These are phyloP conservation scores for Xenopus tropicalis DNA, from an alignment of 2,113 vertebrate species.

Conservation along the genomic window DNA sequence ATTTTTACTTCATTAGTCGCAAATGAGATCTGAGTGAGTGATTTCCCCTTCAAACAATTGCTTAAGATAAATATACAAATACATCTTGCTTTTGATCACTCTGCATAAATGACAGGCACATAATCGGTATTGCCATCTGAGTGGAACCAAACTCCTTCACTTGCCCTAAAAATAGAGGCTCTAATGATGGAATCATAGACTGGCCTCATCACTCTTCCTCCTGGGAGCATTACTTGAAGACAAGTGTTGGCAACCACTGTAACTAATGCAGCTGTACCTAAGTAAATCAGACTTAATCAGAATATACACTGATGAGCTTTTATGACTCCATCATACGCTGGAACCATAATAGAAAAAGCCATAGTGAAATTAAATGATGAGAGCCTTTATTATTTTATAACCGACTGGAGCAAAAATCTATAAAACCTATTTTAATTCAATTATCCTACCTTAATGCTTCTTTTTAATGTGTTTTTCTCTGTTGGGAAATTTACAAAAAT, in stretches of 20 bases:
- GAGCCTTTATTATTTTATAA: slow-evolving; percentile 54
- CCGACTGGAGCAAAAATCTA: slow-evolving; percentile 39
- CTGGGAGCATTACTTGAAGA: slow-evolving; percentile 61
- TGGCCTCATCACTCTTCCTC: slow-evolving; percentile 59
- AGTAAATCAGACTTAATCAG: slow-evolving; percentile 69
- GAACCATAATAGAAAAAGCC: slow-evolving; percentile 54
- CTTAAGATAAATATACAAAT: slow-evolving; percentile 65
- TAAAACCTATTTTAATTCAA: slow-evolving; percentile 44
- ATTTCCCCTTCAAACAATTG: slow-evolving; percentile 57
- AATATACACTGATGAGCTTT: slow-evolving; percentile 61
- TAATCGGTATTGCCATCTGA: slow-evolving; percentile 63
- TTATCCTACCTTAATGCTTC: slow-evolving; percentile 40
- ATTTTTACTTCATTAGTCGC: slow-evolving; percentile 52
- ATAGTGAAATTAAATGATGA: slow-evolving; percentile 56
- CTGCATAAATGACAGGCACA: slow-evolving; percentile 51
- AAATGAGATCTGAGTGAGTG: slow-evolving; percentile 57
- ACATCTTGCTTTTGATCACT: slow-evolving; percentile 55
- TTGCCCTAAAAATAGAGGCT: slow-evolving; percentile 61
- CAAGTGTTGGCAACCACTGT: slow-evolving; percentile 66
- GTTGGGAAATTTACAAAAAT: slow-evolving; percentile 4
- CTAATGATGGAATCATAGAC: slow-evolving; percentile 63
- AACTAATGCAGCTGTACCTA: slow-evolving; percentile 70
- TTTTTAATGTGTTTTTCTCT: slow-evolving; percentile 26
- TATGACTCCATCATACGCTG: slow-evolving; percentile 53
- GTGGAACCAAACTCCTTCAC: slow-evolving; percentile 66